Base-by-base conservation (phyloP, 2,797 vertebrate species). In the Hozukius guyotensis region DNA sequence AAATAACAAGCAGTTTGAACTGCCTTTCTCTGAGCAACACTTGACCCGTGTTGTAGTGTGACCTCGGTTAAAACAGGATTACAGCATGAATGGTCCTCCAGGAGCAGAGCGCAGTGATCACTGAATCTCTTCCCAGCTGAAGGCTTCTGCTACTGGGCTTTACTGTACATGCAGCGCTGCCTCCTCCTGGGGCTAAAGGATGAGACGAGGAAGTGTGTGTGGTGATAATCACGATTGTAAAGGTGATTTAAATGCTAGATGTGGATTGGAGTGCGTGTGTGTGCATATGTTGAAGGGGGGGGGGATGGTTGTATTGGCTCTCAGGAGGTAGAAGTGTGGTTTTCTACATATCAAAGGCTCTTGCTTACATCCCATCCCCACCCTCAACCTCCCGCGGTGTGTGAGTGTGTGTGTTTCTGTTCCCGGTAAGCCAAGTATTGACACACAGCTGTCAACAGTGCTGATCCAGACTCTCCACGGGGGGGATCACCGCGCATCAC, bases 331-430 rank as follows among this genome's bases (percentile, higher is more conserved):
- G 87, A 74, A 57, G 68, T 80, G 84, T 70, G 82, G 88, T 77
- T 90, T 89, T 86, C 88, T 92, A 77, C 92, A 93, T 93, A 94
- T 95, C 93, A 94, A 94, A 94, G 92, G 84, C 80, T 80, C 57
- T 56, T 81, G 70, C 83, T 81, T 65, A 24, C 77, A 72, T 80
- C 74, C 80, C 66, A 68, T 53, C 88, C 78, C 77, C 80, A 80
- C 87, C 80, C 85, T 78, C 75, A 64, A 87, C 90, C 91, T 83
- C 92, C 92, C 76, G 32, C 22, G 7, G 87, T 84, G 88, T 55
- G 81, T 73, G 80, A 62, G 81, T 67, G 73, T 63, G 62, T 80
- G 78, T 84, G 72, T 78, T 77, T 85, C 61, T 75, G 76, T 82
- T 87, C 70, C 81, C 29, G 8, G 72, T 87, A 76, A 88, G 83